Base-by-base conservation (phyloP, 1,140 invertebrate genomes). In the Bicyclus anynana region DNA sequence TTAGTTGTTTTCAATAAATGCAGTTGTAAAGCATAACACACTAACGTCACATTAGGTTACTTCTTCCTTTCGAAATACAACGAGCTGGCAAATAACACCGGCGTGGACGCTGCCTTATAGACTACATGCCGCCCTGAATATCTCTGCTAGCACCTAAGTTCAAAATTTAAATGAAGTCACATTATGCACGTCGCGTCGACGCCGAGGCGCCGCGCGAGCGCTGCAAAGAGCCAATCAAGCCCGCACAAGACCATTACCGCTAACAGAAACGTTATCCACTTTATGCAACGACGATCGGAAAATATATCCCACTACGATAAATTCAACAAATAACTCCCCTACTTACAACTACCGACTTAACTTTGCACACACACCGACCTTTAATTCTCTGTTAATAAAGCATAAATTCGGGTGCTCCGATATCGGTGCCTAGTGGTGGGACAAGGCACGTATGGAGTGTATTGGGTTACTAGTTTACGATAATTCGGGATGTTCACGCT, bases 291-390 rank as follows among this genome's bases (percentile, higher is more conserved):
- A 54, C 59, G 51, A 66, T 65, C 54, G 50, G 44, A 58, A 63
- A 62, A 63, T 58, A 62, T 60, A 57, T 67, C 58, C 47, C 35
- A 23, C 48, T 48, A 54, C 55, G 38, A 64, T 68, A 63, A 68
- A 68, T 68, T 68, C 58, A 48, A 68, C 65, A 68, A 68, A 68
- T 68, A 64, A 64, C 63, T 61, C 54, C 54, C 40, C 29, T 64
- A 68, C 48, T 61, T 60, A 59, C 63, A 44, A 35, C 16, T 13
- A 49, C 46, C 42, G 16, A 42, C 33, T 47, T 44, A 37, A 49
- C 42, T 56, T 33, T 57, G 37, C 42, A 14, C 2, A 27, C 2
- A 14, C 14, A 9, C 23, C 46, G 10, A 13, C 33, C 52, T 48
- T 23, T 67, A 37, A 55, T 38, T 7, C 53, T 1, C 47, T 37